Evolutionary conservation across 2,888 invertebrate species (phyloP), one percentile per base, ranked within the genome.

Genomic region (Zaprionus obscuricornis): DNA sequence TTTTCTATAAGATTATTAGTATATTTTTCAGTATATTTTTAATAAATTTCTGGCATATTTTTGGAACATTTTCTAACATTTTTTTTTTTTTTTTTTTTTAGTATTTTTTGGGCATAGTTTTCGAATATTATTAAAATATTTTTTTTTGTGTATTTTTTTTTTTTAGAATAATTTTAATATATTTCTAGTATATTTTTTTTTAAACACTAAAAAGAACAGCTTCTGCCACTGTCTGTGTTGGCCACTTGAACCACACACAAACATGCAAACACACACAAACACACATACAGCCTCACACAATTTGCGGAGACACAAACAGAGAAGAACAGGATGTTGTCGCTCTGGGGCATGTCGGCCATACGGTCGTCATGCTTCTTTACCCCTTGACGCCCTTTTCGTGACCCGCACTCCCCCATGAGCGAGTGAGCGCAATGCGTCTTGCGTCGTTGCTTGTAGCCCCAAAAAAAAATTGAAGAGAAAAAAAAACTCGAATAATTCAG

Each of bases 401-500:
- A 16, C 26, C 27, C 5, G 13, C 40, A 40, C 24, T 24, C 14
- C 24, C 39, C 16, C 20, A 47, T 51, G 37, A 51, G 3, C 17
- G 43, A 36, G 60, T 31, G 26, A 63, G 54, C 66, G 66, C 68
- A 67, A 51, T 73, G 70, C 59, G 64, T 65, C 59, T 47, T 51
- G n/a, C 37, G 10, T 20, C 36, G 13, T 45, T 36, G 49, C 43
- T 57, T 72, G 49, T 62, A 45, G 62, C 65, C 69, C 24, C 36
- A 17, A n/a, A n/a, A n/a, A n/a, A n/a, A n/a, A n/a, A n/a, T n/a
- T n/a, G n/a, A n/a, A n/a, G n/a, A n/a, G n/a, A n/a, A n/a, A n/a
- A n/a, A n/a, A n/a, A 60, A 74, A 72, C 70, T 75, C 59, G 66
- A 75, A 85, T 81, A 73, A 75, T 69, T 73, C 69, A 72, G 73